phyloP scores from a whole-genome alignment of 53 echinoderm and acorn worm species.

The Stichopus horrens region DNA sequence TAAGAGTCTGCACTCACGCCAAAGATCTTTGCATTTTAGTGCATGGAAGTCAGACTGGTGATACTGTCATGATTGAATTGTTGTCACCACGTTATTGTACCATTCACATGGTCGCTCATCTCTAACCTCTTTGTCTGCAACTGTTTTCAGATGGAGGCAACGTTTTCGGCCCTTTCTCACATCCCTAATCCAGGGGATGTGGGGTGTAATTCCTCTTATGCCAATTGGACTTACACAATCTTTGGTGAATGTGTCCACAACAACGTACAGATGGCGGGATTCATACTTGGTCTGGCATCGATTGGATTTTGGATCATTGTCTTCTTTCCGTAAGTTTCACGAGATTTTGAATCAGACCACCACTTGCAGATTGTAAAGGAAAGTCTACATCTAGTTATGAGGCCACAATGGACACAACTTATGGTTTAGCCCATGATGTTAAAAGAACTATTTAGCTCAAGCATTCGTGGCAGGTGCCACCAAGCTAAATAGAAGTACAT shows the following conservation, averaged over 20 bases:
- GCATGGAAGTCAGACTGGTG: no score
- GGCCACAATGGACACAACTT: no score
- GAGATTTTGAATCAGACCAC: no score
- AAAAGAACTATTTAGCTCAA: no score
- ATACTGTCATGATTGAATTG: not conserved
- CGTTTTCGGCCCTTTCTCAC: not conserved
- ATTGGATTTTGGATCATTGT: conserved; percentile 89
- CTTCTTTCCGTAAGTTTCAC: conserved; percentile 85
- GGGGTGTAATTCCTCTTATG: conserved; percentile 36
- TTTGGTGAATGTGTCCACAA: conserved; percentile 81
- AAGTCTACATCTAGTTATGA: no score
- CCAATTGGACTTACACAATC: conserved; percentile 68
- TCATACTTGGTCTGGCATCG: conserved; percentile 85
- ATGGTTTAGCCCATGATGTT: no score
- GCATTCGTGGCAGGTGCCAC: no score
- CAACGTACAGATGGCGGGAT: conserved; percentile 71
- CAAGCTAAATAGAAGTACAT: no score
- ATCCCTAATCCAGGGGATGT: not conserved
- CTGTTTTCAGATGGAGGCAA: not conserved
- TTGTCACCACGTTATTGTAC: not conserved
- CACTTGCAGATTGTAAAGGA: no score
- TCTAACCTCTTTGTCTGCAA: no score
- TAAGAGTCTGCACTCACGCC: no score
- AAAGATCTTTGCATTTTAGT: not conserved
- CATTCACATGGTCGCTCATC: not conserved